phyloP scores from a whole-genome alignment of 2,797 vertebrate species.

The Pangasius krempfi region DNA sequence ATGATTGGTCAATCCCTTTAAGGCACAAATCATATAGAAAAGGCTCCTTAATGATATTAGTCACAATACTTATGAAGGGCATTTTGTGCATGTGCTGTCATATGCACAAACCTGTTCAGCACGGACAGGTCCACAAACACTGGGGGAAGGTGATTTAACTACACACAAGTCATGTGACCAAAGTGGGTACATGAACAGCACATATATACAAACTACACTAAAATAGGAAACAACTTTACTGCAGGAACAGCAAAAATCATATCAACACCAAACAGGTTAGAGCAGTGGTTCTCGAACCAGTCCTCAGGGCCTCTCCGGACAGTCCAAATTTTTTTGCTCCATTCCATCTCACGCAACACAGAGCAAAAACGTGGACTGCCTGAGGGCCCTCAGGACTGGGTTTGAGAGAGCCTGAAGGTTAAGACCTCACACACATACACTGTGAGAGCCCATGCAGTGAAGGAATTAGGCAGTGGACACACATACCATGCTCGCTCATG shows the following conservation, averaged over 20 bases:
- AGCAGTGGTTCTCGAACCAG: not conserved
- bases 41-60: not conserved
- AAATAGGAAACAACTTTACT: conserved; percentile 28
- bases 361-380: not conserved
- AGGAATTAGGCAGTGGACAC: conserved; percentile 70
- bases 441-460: conserved; percentile 67
- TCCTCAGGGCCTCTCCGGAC: not conserved
- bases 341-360: not conserved
- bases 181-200: conserved; percentile 41
- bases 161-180: conserved; percentile 51
- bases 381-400: not conserved
- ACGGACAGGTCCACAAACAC: conserved; percentile 28
- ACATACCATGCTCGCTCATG: conserved; percentile 83
- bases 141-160: conserved; percentile 1
- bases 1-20: conserved; percentile 9
- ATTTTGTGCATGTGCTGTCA: conserved; percentile 38
- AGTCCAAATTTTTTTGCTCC: not conserved
- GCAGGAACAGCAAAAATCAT: conserved; percentile 29
- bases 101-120: conserved; percentile 41
- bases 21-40: not conserved
- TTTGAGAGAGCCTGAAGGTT: conserved; percentile 35
- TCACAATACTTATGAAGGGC: conserved; percentile 31
- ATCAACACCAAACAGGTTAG: conserved; percentile 14
- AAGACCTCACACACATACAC: conserved; percentile 49
- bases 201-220: conserved; percentile 22